Evolutionary conservation across 2,888 invertebrate genomes (phyloP), one percentile per base, ranked within the genome.

Genomic region (Crossocerus cetratus): DNA sequence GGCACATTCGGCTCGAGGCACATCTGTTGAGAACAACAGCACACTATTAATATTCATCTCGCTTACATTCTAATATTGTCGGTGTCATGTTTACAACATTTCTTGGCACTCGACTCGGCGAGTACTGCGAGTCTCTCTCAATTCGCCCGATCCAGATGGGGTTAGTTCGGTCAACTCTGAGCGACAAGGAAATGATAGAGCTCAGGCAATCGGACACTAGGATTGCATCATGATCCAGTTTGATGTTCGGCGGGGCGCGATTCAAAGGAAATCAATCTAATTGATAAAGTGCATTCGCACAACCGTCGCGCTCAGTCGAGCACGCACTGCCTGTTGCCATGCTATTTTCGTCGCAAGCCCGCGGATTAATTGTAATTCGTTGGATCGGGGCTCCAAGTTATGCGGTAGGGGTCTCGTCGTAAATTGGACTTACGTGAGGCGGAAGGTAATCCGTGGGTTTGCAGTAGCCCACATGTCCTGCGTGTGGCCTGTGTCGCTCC

Each of bases 371-470:
- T 49, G 49, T 14, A n/a, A 49, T 49, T 49, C 49, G 14, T 16
- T 5, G 32, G 8, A 22, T 14, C 22, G 23, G 32, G 58, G 21
- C 20, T 21, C 14, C 16, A 49, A 49, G 49, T 11, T 49, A 49
- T 49, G 14, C 49, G 49, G n/a, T n/a, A n/a, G n/a, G n/a, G 49
- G 49, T 1, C 5, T 16, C 49, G 49, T 49, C 16, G 16, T 49
- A 49, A 49, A 49, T 49, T 49, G 14, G 3, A 63, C 87, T 86
- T 73, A 93, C 93, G 92, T 93, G 93, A 78, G 94, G 91, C 63
- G 97, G 96, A 78, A 97, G 95, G 90, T 97, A 97, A 86, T 96
- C 96, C 86, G 96, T 94, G 42, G 96, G 94, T 86, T 96, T 95
- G 91, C 97, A 98, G 87, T 94, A 94, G 64, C 92, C 91, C 55